A percentile compares a stretch with the other conserved stretches of the same genome.
These are phyloP conservation scores for Myopa testacea DNA, from an alignment of 2,888 invertebrate species.

Conservation along the genomic window DNA sequence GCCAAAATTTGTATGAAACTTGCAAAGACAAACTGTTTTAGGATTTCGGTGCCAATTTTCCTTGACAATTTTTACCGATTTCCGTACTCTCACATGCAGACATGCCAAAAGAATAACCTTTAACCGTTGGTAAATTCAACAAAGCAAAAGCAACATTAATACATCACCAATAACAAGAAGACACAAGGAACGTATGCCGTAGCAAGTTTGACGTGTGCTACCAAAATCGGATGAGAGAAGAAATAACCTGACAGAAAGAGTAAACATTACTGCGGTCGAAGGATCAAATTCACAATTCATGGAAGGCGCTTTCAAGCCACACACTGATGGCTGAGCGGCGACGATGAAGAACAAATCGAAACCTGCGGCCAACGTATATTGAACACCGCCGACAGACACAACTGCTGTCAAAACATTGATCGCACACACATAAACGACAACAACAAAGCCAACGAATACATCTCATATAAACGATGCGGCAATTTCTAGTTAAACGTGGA, in stretches of 20 bases:
- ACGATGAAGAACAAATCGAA: not conserved
- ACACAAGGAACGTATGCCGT: not conserved
- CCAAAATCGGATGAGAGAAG: slow-evolving; percentile 8
- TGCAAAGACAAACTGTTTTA: no score
- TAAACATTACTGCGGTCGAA: slow-evolving; percentile 23
- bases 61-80: slow-evolving; percentile 28
- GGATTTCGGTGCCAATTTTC: not conserved
- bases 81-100: not conserved
- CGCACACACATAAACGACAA: not conserved
- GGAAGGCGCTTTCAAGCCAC: slow-evolving; percentile 10
- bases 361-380: not conserved
- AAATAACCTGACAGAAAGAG: slow-evolving; percentile 4
- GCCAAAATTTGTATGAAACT: not conserved
- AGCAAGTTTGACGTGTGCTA: slow-evolving; percentile 8
- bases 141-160: no score
- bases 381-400: not conserved
- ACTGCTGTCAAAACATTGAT: not conserved
- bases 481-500: no score
- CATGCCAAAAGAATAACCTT: not conserved
- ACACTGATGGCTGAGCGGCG: not conserved
- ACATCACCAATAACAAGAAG: not conserved
- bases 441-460: not conserved
- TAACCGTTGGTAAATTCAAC: not conserved
- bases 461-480: not conserved
- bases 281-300: slow-evolving; percentile 22